phyloP scores from a whole-genome alignment of 1,140 invertebrate species.

The Agrypnia vestita region DNA sequence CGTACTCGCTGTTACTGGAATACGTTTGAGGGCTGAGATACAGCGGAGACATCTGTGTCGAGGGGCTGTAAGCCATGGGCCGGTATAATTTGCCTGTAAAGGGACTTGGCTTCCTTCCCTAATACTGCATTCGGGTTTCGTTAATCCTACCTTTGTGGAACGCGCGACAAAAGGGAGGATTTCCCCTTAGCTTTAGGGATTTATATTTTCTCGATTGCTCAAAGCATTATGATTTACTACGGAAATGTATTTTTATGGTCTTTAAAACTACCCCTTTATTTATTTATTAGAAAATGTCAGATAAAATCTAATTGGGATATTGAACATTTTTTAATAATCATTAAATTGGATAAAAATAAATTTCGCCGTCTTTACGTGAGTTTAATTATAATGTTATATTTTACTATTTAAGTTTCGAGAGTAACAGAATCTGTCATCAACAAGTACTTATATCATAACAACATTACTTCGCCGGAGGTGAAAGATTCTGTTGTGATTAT shows the following conservation, averaged over 20 bases:
- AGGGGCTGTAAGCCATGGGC: slow-evolving; percentile 16
- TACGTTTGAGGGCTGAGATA: neutral
- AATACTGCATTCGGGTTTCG: slow-evolving; percentile 30
- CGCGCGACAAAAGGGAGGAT: slow-evolving; percentile 16
- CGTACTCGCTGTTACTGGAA: neutral
- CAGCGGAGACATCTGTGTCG: neutral
- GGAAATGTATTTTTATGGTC: neutral
- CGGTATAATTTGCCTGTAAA: slow-evolving; percentile 28
- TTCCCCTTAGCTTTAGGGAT: neutral
- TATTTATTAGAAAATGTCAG: no score
- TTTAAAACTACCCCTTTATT: neutral
- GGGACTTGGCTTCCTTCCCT: slow-evolving; percentile 14
- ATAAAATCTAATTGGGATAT: no score
- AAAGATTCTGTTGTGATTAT: no score
- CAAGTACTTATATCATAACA: no score
- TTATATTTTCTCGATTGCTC: slow-evolving; percentile 22
- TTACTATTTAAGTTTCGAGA: no score
- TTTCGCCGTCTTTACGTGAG: no score
- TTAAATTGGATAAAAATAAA: no score
- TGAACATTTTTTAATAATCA: no score
- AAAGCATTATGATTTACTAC: slow-evolving; percentile 11
- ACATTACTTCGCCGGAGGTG: no score
- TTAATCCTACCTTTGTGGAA: slow-evolving; percentile 32
- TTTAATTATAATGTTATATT: no score
- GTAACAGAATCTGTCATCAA: no score